Conservation (phyloP, 2,797 vertebrate species). For the Typhlichthys subterraneus region DNA sequence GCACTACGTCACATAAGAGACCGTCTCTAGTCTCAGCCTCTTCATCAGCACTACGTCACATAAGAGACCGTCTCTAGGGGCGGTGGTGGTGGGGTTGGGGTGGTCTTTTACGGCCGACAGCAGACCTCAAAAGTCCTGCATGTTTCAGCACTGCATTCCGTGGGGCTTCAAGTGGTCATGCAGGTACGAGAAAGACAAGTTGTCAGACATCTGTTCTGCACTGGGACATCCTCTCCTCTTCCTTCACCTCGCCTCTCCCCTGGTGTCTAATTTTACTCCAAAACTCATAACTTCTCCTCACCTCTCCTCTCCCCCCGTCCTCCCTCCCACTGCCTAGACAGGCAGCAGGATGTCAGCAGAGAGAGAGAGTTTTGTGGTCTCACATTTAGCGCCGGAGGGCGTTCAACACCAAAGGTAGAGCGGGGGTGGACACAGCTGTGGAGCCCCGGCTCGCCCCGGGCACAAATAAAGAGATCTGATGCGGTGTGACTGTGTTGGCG, state of each 20-base stretch:
- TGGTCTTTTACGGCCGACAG: conserved; percentile 80
- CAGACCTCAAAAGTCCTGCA: conserved; percentile 83
- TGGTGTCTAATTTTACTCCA: conserved; percentile 43
- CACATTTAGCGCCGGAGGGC: conserved; percentile 88
- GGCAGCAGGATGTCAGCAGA: conserved; percentile 83
- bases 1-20: too few relatives aligned
- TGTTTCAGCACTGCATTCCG: conserved; percentile 77
- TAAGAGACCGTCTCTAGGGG: neutral
- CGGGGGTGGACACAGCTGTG: conserved; percentile 94
- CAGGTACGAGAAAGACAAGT: conserved; percentile 91
- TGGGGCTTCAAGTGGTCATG: conserved; percentile 76
- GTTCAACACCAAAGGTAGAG: conserved; percentile 92
- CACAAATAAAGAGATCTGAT: conserved; percentile 96
- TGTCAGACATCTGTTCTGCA: conserved; percentile 88
- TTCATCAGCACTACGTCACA: too few relatives aligned
- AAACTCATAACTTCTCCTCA: neutral
- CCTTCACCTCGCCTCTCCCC: neutral
- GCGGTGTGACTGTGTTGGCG: conserved; percentile 87
- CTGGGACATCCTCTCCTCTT: conserved; percentile 48
- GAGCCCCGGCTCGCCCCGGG: conserved; percentile 88
- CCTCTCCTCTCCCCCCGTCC: conserved; percentile 11
- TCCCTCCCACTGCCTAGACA: conserved; percentile 72
- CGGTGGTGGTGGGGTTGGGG: neutral
- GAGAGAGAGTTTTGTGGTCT: conserved; percentile 77
- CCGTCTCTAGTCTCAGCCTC: too few relatives aligned